These are phyloP conservation scores for Camelus bactrianus DNA, from an alignment of 2,113 vertebrate species.

Conservation along the genomic window DNA sequence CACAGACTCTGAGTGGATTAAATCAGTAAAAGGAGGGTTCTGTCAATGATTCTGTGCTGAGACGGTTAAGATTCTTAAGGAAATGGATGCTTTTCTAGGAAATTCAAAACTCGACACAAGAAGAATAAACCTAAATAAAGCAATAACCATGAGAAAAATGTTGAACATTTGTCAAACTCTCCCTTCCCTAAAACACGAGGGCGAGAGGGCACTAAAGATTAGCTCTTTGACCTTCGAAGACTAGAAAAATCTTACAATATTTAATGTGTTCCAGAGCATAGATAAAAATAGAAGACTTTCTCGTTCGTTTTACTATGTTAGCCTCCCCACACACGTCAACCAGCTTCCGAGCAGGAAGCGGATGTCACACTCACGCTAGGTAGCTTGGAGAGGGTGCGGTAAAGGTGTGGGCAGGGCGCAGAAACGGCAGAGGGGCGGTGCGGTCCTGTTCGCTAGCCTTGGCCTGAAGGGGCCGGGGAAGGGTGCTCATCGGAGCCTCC, in stretches of 20 bases:
- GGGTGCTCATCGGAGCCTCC: neutral
- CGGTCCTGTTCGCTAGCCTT: neutral
- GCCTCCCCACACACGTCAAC: neutral
- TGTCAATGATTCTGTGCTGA: neutral
- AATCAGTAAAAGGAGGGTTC: slow-evolving; percentile 9
- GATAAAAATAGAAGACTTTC: slow-evolving; percentile 64
- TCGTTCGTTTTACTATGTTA: neutral
- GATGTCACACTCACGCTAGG: neutral
- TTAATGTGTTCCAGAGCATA: slow-evolving; percentile 45
- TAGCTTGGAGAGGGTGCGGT: neutral
- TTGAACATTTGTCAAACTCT: slow-evolving; percentile 27
- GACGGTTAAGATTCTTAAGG: neutral
- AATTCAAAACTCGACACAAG: neutral
- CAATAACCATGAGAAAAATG: slow-evolving; percentile 35
- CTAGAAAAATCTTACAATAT: slow-evolving; percentile 53
- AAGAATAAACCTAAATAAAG: slow-evolving; percentile 36
- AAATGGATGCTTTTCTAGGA: neutral
- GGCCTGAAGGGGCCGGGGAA: neutral
- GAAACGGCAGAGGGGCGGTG: neutral
- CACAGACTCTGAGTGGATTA: neutral
- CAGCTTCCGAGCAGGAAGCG: neutral
- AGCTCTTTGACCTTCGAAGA: slow-evolving; percentile 62
- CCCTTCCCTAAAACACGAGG: slow-evolving; percentile 37
- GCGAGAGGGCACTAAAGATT: slow-evolving; percentile 24
- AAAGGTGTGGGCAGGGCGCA: neutral